phyloP scores from a whole-genome alignment of 2,888 invertebrate species.

The Campaea margaritaria region DNA sequence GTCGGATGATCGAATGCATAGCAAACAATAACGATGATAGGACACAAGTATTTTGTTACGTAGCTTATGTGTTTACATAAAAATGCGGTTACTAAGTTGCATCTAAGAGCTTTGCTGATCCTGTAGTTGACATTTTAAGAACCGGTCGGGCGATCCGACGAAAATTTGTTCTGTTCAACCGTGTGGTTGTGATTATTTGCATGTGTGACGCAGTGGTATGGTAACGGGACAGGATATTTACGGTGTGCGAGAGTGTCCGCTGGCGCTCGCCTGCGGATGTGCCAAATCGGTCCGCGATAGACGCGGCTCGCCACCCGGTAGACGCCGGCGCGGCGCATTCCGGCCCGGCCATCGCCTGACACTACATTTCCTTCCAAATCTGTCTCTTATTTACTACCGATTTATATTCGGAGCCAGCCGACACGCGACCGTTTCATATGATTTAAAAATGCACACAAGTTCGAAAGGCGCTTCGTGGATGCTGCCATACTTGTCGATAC shows the following conservation, averaged over 20 bases:
- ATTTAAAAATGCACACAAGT: slow-evolving; percentile 56
- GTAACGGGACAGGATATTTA: slow-evolving; percentile 76
- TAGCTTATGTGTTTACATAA: slow-evolving; percentile 17
- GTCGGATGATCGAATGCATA: slow-evolving; percentile 65
- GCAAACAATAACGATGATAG: slow-evolving; percentile 67
- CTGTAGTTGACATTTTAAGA: slow-evolving; percentile 48
- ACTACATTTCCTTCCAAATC: slow-evolving; percentile 63
- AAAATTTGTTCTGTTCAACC: slow-evolving; percentile 45
- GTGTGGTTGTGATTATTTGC: slow-evolving; percentile 53
- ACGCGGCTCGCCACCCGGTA: slow-evolving; percentile 74
- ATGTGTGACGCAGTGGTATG: slow-evolving; percentile 44
- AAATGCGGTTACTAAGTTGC: slow-evolving; percentile 57
- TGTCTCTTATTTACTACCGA: slow-evolving; percentile 53
- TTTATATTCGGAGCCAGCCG: slow-evolving; percentile 52
- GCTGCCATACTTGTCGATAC: slow-evolving; percentile 46
- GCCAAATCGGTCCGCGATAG: slow-evolving; percentile 81
- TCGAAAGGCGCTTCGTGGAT: slow-evolving; percentile 54
- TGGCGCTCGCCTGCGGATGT: slow-evolving; percentile 80
- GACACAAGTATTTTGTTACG: slow-evolving; percentile 48
- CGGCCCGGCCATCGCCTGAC: slow-evolving; percentile 75
- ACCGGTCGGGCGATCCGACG: slow-evolving; percentile 40
- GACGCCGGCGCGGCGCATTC: slow-evolving; percentile 79
- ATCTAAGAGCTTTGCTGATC: slow-evolving; percentile 44
- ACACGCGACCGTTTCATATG: slow-evolving; percentile 52
- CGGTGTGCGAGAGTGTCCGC: slow-evolving; percentile 56